Percentiles rank a stretch among this genome's conserved stretches.
These are phyloP conservation scores for Brachyhypopomus gauderio DNA, from an alignment of 2,113 vertebrate species.

Conservation along the genomic window DNA sequence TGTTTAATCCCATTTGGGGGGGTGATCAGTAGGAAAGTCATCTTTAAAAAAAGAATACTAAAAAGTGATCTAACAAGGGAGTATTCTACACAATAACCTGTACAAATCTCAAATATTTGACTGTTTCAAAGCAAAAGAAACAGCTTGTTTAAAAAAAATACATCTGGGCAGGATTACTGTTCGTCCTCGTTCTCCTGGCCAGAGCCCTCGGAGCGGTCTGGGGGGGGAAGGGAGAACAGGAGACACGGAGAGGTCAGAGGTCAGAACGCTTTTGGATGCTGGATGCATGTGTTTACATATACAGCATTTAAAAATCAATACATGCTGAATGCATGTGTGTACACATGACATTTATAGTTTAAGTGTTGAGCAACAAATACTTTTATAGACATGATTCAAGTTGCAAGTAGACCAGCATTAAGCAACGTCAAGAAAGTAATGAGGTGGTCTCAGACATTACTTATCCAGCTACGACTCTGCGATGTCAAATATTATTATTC, in stretches of 20 bases:
- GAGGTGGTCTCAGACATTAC: too few species aligned
- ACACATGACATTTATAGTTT: too few species aligned
- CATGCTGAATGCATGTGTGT: not conserved
- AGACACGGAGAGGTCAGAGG: not conserved
- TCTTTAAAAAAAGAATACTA: constrained; percentile 78
- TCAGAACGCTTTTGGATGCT: not conserved
- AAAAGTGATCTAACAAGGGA: constrained; percentile 82
- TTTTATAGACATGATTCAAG: too few species aligned
- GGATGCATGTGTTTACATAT: not conserved
- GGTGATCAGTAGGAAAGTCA: constrained; percentile 83
- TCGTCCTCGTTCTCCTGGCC: constrained; percentile 95
- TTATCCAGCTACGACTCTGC: too few species aligned
- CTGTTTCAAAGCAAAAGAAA: constrained; percentile 75
- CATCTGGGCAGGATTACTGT: constrained; percentile 69
- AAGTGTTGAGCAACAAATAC: too few species aligned
- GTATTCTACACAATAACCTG: constrained; percentile 86
- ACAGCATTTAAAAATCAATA: not conserved
- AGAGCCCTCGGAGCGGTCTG: constrained; percentile 94
- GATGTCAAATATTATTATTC: too few species aligned
- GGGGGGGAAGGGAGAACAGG: not conserved
- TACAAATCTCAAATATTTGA: constrained; percentile 84
- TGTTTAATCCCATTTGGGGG: constrained; percentile 74
- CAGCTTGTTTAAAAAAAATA: constrained; percentile 14
- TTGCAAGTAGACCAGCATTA: not conserved
- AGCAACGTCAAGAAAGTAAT: too few species aligned